Base-by-base conservation (phyloP, 2,888 invertebrate species). In the Pristionchus maxplancki region DNA sequence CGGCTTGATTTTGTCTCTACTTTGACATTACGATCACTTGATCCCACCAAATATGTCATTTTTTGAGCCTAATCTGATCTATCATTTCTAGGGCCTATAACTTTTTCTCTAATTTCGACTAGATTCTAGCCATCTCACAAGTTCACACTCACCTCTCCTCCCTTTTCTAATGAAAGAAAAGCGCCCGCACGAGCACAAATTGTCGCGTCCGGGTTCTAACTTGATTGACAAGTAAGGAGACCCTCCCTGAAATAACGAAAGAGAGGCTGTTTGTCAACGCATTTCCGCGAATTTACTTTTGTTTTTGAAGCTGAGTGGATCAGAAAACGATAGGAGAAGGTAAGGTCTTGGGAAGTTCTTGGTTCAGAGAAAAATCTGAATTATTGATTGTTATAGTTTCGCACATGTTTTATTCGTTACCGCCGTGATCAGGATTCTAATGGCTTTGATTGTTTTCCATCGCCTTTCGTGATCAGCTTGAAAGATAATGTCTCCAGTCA, bases 181-280 rank as follows among this genome's bases (percentile, higher is more conserved):
- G 71, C 37, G 37, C 37, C 5, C 37, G 17, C 37, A 17, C 71
- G 28, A 15, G 28, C 67, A 34, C 67, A 67, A 67, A 34, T 67
- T 67, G 71, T 40, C 37, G 37, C 64, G 24, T 62, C 28, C 15
- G 31, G 64, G 64, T 34, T 64, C 78, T 78, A 78, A 78, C 78
- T 78, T 78, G 78, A 78, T 78, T 78, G 78, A 48, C 78, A 48
- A 71, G 71, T 37, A 24, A 34, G 44, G 44, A 28, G 44, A 13
- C 44, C 78, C 44, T 24, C 31, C 37, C 40, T 37, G 71, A 71
- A 71, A 71, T 71, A 71, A 37, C 71, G 37, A 71, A 71, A 31
- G 71, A 40, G 34, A 37, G 37, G 71, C 71, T 71, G 71, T 71
- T 71, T 71, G 71, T 71, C 71, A 71, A 71, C 37, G 71, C n/a